A percentile compares a stretch with the other conserved stretches of the same genome.
Evolutionary conservation across 2,113 vertebrate species (phyloP).

Genomic region (Leucopternis melanops): DNA sequence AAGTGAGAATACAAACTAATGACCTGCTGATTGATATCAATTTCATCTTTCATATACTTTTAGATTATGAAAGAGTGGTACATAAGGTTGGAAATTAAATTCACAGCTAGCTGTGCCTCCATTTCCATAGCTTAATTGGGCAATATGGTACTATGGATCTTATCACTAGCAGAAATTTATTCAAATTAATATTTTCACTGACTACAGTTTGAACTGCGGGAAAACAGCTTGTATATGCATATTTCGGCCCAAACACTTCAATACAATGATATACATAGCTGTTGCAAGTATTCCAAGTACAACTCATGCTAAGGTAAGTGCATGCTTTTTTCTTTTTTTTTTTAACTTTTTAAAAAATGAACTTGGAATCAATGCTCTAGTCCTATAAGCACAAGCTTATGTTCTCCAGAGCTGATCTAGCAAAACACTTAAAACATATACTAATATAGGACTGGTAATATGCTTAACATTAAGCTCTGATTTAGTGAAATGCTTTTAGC

Average conservation of each 20-base stretch:
- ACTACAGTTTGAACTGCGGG: background rate
- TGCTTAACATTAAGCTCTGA: conserved; percentile 34
- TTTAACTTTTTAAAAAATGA: background rate
- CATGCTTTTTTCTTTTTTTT: background rate
- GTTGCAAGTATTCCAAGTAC: background rate
- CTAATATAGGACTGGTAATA: conserved; percentile 22
- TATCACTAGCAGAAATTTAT: background rate
- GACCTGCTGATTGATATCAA: background rate
- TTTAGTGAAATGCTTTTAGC: background rate
- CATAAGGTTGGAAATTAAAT: background rate
- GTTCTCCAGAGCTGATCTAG: background rate
- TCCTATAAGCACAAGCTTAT: background rate
- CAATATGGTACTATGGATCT: background rate
- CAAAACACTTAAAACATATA: background rate
- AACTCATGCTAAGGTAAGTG: background rate
- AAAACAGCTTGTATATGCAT: background rate
- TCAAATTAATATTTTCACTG: background rate
- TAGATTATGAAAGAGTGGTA: background rate
- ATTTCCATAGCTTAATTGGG: background rate
- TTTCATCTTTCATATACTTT: background rate
- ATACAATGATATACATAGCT: no score
- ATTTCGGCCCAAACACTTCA: background rate
- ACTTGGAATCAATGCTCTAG: background rate
- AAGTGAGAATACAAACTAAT: background rate
- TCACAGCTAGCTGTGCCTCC: background rate